A percentile compares a stretch with the other conserved stretches of the same genome.
Conservation (phyloP, 1,140 invertebrate genomes). For the Euwallacea fornicatus region DNA sequence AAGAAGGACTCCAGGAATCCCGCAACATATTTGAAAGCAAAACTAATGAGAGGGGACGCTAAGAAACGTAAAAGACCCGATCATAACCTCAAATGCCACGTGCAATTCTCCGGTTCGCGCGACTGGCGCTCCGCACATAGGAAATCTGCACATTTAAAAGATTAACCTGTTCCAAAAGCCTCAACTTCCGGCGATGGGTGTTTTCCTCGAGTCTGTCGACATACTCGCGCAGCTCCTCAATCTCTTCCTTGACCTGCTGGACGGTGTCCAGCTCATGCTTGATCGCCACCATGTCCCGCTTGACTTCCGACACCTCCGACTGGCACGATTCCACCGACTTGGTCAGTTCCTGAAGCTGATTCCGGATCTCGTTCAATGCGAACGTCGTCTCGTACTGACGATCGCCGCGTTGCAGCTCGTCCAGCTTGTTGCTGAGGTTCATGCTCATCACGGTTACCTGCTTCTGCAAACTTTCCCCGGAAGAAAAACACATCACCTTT, state of each 20-base stretch:
- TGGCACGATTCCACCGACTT: conserved; percentile 92
- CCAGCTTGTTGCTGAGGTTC: conserved; percentile 88
- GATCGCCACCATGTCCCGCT: conserved; percentile 91
- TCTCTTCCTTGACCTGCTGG: conserved; percentile 91
- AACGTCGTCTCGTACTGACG: conserved; percentile 86
- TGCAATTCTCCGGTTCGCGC: too few relatives aligned
- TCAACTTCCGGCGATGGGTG: conserved; percentile 80
- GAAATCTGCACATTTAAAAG: background rate
- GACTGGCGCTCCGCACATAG: too few relatives aligned
- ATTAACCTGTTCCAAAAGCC: conserved; percentile 84
- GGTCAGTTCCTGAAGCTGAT: conserved; percentile 87
- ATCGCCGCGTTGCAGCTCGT: conserved; percentile 80
- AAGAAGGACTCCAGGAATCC: too few relatives aligned
- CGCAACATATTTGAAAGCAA: too few relatives aligned
- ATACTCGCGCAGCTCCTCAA: conserved; percentile 87
- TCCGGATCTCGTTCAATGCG: conserved; percentile 85
- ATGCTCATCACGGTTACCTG: conserved; percentile 95
- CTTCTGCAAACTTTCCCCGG: conserved; percentile 79
- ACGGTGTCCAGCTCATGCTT: conserved; percentile 90
- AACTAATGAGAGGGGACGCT: too few relatives aligned
- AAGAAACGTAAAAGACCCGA: too few relatives aligned
- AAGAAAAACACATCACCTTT: background rate
- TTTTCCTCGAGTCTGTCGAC: conserved; percentile 88
- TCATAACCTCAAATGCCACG: too few relatives aligned
- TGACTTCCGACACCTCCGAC: conserved; percentile 87